phyloP scores from a whole-genome alignment of 2,113 vertebrate genomes.

The Poecile atricapillus region DNA sequence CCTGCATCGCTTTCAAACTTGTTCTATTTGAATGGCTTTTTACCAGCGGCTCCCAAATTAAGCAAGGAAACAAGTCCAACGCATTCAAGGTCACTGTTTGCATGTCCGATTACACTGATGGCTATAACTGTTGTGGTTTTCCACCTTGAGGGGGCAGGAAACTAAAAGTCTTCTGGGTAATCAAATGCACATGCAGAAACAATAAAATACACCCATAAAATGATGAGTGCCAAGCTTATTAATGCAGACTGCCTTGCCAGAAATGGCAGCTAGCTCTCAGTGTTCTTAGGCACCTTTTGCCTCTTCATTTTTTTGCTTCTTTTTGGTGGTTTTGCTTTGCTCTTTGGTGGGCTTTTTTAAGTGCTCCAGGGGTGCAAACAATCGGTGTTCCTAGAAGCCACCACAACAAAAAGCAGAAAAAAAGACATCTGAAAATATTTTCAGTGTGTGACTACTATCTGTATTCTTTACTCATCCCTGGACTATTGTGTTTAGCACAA shows the following conservation, averaged over 20 bases:
- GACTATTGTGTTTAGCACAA: background rate
- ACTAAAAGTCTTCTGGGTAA: slow-evolving; percentile 49
- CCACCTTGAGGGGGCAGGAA: slow-evolving; percentile 44
- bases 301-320: background rate
- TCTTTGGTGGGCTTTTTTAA: background rate
- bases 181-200: slow-evolving; percentile 57
- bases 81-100: slow-evolving; percentile 9
- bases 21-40: background rate
- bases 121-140: background rate
- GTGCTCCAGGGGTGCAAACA: background rate
- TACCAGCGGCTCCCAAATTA: background rate
- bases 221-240: slow-evolving; percentile 36
- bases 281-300: background rate
- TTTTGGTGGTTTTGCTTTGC: background rate
- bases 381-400: background rate
- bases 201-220: slow-evolving; percentile 49
- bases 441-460: background rate
- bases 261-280: background rate
- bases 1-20: background rate
- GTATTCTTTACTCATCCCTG: background rate
- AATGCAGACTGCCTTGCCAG: background rate
- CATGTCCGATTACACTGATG: background rate
- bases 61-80: slow-evolving; percentile 8
- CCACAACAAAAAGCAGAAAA: background rate
- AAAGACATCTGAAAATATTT: background rate